Evolutionary conservation across 2,113 vertebrate species (phyloP).

Genomic region (Cebidichthys violaceus): DNA sequence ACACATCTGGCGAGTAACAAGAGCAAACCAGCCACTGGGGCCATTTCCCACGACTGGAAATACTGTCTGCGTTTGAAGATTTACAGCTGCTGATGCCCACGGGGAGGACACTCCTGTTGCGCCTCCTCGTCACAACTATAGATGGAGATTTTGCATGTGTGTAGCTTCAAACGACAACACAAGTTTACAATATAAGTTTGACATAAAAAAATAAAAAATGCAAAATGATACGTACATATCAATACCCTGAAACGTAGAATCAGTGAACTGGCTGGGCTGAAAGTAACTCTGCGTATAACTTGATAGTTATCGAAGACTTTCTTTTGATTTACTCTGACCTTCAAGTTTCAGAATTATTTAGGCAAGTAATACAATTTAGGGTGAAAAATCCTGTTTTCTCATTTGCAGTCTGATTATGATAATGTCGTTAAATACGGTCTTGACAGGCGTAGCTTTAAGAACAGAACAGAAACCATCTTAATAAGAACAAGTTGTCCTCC

Average conservation of each 20-base stretch:
- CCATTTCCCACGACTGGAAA: slow-evolving; percentile 43
- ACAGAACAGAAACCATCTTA: slow-evolving; percentile 10
- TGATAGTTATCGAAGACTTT: neutral
- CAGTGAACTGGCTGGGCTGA: neutral
- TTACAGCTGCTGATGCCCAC: slow-evolving; percentile 20
- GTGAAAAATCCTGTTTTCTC: neutral
- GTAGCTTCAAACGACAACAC: slow-evolving; percentile 6
- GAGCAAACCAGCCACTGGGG: slow-evolving; percentile 29
- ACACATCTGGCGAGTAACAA: slow-evolving; percentile 39
- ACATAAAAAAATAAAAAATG: neutral
- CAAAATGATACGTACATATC: neutral
- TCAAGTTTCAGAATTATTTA: slow-evolving; percentile 5
- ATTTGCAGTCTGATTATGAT: neutral
- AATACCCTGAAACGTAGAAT: neutral
- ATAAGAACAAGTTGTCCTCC: slow-evolving; percentile 8
- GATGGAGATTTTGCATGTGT: neutral
- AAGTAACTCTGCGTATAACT: neutral
- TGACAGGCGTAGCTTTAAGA: slow-evolving; percentile 9
- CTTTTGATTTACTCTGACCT: neutral
- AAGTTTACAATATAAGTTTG: neutral
- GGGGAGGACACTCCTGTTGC: neutral
- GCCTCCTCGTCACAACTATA: neutral
- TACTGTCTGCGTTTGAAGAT: slow-evolving; percentile 22
- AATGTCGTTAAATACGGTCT: neutral
- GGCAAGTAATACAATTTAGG: neutral